Evolutionary conservation across 2,888 invertebrate genomes (phyloP).

Genomic region (Heteropelma amictum): DNA sequence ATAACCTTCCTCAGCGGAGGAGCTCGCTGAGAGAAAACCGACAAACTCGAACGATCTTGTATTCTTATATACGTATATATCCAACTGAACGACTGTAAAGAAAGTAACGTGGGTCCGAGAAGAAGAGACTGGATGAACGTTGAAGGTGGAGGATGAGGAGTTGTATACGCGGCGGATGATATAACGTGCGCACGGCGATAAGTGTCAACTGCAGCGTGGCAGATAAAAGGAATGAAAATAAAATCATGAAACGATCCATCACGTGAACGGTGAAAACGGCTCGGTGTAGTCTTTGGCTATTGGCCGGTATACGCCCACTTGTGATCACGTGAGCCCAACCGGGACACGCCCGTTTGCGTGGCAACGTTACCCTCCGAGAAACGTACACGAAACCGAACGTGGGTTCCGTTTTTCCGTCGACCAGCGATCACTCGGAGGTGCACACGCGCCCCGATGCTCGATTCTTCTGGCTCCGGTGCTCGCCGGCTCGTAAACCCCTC

Average conservation of each 20-base stretch:
- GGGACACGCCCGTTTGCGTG: conserved; percentile 61
- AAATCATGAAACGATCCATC: conserved; percentile 75
- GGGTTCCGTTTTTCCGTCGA: conserved; percentile 24
- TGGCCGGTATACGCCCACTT: conserved; percentile 65
- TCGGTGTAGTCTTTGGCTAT: conserved; percentile 53
- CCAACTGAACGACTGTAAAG: neutral
- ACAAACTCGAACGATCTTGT: conserved; percentile 32
- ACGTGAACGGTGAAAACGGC: conserved; percentile 74
- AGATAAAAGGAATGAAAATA: conserved; percentile 77
- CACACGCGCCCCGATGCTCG: conserved; percentile 27
- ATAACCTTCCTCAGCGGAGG: conserved; percentile 29
- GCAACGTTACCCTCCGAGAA: conserved; percentile 47
- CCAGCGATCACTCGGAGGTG: conserved; percentile 12
- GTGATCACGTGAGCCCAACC: conserved; percentile 65
- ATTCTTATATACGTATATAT: neutral
- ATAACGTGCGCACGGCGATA: conserved; percentile 65
- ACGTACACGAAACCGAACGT: conserved; percentile 52
- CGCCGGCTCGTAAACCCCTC: conserved; percentile 61
- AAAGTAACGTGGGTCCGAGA: neutral
- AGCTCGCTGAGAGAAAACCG: conserved; percentile 4
- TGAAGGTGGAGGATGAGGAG: conserved; percentile 12
- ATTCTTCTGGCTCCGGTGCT: conserved; percentile 59
- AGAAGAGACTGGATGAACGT: conserved; percentile 10
- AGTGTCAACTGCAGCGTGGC: conserved; percentile 77
- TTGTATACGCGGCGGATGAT: conserved; percentile 37